Base-by-base conservation (phyloP, 1,140 invertebrate genomes). In the Cydia amplana region DNA sequence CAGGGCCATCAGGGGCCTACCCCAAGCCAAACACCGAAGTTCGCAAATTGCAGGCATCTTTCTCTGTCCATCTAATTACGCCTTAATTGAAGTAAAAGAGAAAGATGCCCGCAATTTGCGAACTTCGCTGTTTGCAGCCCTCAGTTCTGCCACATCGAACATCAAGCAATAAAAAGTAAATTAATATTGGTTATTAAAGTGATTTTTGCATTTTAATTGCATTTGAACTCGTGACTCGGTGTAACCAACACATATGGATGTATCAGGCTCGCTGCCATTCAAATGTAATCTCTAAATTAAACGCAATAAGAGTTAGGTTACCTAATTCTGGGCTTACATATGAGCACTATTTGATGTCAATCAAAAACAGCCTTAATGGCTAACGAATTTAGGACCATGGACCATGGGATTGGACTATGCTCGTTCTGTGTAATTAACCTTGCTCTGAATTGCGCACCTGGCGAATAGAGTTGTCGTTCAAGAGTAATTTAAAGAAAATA, bases 371-470 rank as follows among this genome's bases (percentile, higher is more conserved):
- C 20, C 55, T n/a, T 70, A 18, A 70, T 10, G 28, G 3, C 32
- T 70, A 70, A 67, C 65, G 65, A 36, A 12, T 9, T 70, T 70
- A 36, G 32, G 32, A 25, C 7, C 18, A 70, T n/a, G 32, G 32
- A 25, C 7, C 18, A 70, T n/a, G 9, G n/a, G 16, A 18, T 40
- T 28, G 16, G 23, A 36, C 1, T 18, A 36, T 32, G 63, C 23
- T 14, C 46, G 49, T 6, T 36, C 28, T 36, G 65, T 28, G 5
- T 40, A 16, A 18, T 40, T 40, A 70, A 70, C 65, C 65, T 70
- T 70, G 65, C 65, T 70, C 65, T 70, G 65, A 20, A 70, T 70
- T 36, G 32, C 32, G 32, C 65, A 70, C 65, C 65, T 70, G 65
- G 65, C 32, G 14, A 36, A 36, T 18, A 32, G 65, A 36, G 32